phyloP scores from a whole-genome alignment of 2,888 invertebrate genomes.

The Cerastis rubricosa region DNA sequence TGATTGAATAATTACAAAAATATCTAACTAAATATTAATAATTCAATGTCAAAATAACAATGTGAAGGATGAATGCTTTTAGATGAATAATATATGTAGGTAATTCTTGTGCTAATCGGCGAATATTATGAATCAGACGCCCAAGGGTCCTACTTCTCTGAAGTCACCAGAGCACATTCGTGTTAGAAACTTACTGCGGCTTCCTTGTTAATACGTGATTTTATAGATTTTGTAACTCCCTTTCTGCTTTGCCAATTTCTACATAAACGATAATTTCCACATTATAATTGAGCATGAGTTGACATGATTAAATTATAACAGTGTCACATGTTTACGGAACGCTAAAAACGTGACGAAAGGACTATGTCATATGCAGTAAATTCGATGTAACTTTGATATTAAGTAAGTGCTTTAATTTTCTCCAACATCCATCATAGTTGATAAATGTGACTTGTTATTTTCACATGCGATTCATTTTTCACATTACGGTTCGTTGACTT shows the following conservation, averaged over 20 bases:
- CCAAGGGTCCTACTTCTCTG: slow-evolving; percentile 18
- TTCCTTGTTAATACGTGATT: slow-evolving; percentile 45
- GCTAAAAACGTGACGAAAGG: slow-evolving; percentile 41
- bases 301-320: slow-evolving; percentile 45
- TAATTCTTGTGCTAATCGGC: slow-evolving; percentile 4
- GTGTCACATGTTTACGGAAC: slow-evolving; percentile 37
- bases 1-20: slow-evolving; percentile 30
- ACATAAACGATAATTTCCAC: slow-evolving; percentile 4
- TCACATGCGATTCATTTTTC: slow-evolving; percentile 69
- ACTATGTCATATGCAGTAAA: slow-evolving; percentile 10
- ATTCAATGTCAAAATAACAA: slow-evolving; percentile 44
- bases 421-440: slow-evolving; percentile 2
- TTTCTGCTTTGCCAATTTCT: slow-evolving; percentile 18
- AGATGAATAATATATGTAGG: slow-evolving; percentile 13
- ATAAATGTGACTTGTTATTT: slow-evolving; percentile 58
- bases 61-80: slow-evolving; percentile 21
- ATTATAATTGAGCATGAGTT: slow-evolving; percentile 23
- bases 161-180: slow-evolving; percentile 13
- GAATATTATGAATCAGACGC: slow-evolving; percentile 21
- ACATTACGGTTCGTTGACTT: slow-evolving; percentile 79
- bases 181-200: slow-evolving; percentile 3
- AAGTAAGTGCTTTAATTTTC: slow-evolving; percentile 29
- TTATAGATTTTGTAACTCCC: slow-evolving; percentile 25
- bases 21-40: slow-evolving; percentile 7
- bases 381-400: slow-evolving; percentile 32